Conservation (phyloP, 1,140 invertebrate species). For the Euschistus heros region DNA sequence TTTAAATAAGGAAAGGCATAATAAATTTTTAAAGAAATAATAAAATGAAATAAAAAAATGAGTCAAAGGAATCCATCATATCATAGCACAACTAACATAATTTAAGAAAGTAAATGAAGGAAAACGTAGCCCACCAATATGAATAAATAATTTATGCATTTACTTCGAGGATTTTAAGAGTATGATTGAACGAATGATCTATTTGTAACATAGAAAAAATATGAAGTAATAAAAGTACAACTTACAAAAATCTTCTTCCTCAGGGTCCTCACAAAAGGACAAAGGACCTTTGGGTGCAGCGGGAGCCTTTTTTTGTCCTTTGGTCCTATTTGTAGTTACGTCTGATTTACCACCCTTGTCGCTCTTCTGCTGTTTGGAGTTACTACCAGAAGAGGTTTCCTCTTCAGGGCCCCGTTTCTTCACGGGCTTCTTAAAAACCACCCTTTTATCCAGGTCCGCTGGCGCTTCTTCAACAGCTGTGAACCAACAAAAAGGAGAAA, state of each 20-base stretch:
- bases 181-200: no score
- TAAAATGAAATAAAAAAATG: no score
- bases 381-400: not conserved
- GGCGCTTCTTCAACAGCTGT: slow-evolving; percentile 45
- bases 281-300: not conserved
- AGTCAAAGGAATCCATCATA: no score
- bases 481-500: slow-evolving; percentile 29
- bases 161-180: no score
- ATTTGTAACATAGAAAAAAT: no score
- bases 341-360: not conserved
- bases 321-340: not conserved
- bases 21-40: no score
- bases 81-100: no score
- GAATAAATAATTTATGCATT: no score
- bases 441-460: slow-evolving; percentile 42
- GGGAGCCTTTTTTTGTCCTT: not conserved
- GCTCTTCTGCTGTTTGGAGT: not conserved
- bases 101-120: no score
- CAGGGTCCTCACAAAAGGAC: not conserved
- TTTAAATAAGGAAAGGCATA: no score
- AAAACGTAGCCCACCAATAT: no score
- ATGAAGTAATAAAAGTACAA: no score
- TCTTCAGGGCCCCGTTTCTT: slow-evolving; percentile 29
- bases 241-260: not conserved
- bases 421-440: slow-evolving; percentile 42